phyloP scores from a whole-genome alignment of 1,140 invertebrate species.

The Diploscapter pachys region DNA sequence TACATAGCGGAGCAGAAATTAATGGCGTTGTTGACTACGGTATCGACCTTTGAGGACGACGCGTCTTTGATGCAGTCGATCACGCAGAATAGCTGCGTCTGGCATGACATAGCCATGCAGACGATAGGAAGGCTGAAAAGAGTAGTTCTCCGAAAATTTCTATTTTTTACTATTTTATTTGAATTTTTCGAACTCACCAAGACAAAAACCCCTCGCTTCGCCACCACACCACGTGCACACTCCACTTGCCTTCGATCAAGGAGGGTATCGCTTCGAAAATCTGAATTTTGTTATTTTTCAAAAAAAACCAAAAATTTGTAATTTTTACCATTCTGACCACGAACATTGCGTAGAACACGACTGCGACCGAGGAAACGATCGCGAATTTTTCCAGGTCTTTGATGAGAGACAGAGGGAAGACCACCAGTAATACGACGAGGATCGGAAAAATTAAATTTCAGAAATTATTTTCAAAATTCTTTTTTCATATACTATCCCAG shows the following conservation, averaged over 20 bases:
- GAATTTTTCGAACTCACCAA: slow-evolving; percentile 14
- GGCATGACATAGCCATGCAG: slow-evolving; percentile 88
- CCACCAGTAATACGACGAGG: slow-evolving; percentile 75
- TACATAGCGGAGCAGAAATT: slow-evolving; percentile 82
- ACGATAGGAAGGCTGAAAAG: slow-evolving; percentile 79
- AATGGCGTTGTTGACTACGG: slow-evolving; percentile 78
- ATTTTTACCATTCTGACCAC: slow-evolving; percentile 74
- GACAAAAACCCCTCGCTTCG: slow-evolving; percentile 38
- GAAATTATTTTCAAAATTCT: too few species aligned
- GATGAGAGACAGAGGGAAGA: slow-evolving; percentile 83
- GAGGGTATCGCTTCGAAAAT: slow-evolving; percentile 35
- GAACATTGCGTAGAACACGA: slow-evolving; percentile 83
- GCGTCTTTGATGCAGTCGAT: slow-evolving; percentile 83
- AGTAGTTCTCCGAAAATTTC: not conserved
- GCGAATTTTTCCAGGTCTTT: slow-evolving; percentile 83
- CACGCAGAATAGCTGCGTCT: slow-evolving; percentile 93
- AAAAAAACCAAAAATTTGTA: not conserved
- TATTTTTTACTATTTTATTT: too few species aligned
- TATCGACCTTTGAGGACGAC: slow-evolving; percentile 81
- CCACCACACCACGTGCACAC: slow-evolving; percentile 42
- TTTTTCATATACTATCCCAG: too few species aligned
- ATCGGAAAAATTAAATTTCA: slow-evolving; percentile 30
- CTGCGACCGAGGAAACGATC: slow-evolving; percentile 79
- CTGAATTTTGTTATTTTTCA: not conserved
- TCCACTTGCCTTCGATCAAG: slow-evolving; percentile 39